These are phyloP conservation scores for Andricus grossulariae DNA, from an alignment of 1,140 invertebrate genomes.

Conservation along the genomic window DNA sequence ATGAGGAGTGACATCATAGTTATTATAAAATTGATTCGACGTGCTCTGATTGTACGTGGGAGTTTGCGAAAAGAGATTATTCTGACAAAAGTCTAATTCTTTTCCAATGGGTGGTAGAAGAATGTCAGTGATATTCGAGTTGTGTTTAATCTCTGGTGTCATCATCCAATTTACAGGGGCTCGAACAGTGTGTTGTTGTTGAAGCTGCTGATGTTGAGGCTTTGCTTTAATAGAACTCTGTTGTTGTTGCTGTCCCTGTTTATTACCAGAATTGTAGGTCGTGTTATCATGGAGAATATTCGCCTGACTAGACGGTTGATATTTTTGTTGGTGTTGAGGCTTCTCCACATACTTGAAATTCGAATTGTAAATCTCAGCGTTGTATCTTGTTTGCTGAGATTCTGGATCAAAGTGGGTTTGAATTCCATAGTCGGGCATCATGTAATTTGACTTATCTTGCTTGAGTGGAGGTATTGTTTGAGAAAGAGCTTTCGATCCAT, in stretches of 20 bases:
- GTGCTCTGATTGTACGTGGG: slow-evolving; percentile 69
- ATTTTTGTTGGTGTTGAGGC: slow-evolving; percentile 64
- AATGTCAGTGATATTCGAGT: slow-evolving; percentile 67
- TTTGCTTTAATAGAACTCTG: slow-evolving; percentile 50
- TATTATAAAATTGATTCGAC: slow-evolving; percentile 73
- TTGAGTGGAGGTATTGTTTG: slow-evolving; percentile 55
- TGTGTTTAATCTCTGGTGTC: slow-evolving; percentile 76
- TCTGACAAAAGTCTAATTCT: slow-evolving; percentile 72
- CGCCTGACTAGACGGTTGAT: slow-evolving; percentile 62
- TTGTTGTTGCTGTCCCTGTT: slow-evolving; percentile 41
- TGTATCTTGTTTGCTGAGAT: slow-evolving; percentile 56
- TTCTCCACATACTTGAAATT: slow-evolving; percentile 69
- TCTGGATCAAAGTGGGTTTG: slow-evolving; percentile 65
- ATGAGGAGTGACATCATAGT: slow-evolving; percentile 70
- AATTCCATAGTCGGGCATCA: slow-evolving; percentile 63
- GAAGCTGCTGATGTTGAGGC: slow-evolving; percentile 52
- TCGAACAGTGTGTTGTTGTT: slow-evolving; percentile 63
- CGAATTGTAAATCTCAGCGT: slow-evolving; percentile 64
- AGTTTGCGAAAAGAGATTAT: slow-evolving; percentile 71
- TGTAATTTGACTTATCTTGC: slow-evolving; percentile 64
- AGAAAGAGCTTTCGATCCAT: slow-evolving; percentile 45
- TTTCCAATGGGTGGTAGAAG: slow-evolving; percentile 72
- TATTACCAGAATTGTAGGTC: slow-evolving; percentile 40
- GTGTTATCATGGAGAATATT: slow-evolving; percentile 53
- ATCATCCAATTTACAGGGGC: slow-evolving; percentile 82